These are phyloP conservation scores for Apamea monoglypha DNA, from an alignment of 2,888 invertebrate genomes.

Conservation along the genomic window DNA sequence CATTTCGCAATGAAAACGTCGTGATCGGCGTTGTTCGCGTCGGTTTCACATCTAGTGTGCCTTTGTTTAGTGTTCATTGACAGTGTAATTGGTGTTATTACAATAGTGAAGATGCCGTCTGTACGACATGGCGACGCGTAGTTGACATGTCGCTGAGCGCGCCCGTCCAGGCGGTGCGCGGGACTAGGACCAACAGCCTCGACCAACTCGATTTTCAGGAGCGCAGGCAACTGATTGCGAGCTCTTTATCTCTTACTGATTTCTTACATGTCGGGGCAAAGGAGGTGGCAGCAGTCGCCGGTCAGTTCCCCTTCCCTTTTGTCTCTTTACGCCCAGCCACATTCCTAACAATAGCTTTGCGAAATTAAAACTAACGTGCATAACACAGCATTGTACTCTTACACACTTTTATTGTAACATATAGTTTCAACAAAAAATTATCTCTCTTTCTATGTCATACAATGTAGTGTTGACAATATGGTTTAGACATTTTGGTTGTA, in stretches of 20 bases:
- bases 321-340: slow-evolving; percentile 71
- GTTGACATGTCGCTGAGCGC: slow-evolving; percentile 90
- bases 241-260: slow-evolving; percentile 96
- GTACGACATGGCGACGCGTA: slow-evolving; percentile 85
- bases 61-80: slow-evolving; percentile 83
- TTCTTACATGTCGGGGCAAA: slow-evolving; percentile 94
- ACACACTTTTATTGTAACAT: slow-evolving; percentile 47
- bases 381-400: slow-evolving; percentile 67
- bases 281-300: slow-evolving; percentile 89
- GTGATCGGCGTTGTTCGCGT: slow-evolving; percentile 75
- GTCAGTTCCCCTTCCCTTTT: slow-evolving; percentile 81
- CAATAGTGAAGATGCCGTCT: slow-evolving; percentile 78
- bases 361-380: slow-evolving; percentile 77
- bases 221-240: slow-evolving; percentile 96
- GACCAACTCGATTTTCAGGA: slow-evolving; percentile 98
- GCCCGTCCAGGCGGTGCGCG: slow-evolving; percentile 89
- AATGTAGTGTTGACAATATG: slow-evolving; percentile 23
- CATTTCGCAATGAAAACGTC: slow-evolving; percentile 78
- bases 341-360: slow-evolving; percentile 86
- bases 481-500: slow-evolving; percentile 2
- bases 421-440: slow-evolving; percentile 37
- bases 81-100: slow-evolving; percentile 80
- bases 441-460: slow-evolving; percentile 28
- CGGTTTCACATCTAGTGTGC: slow-evolving; percentile 80
- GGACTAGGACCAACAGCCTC: slow-evolving; percentile 94